Evolutionary conservation across 2,888 invertebrate species (phyloP).

Genomic region (Agonopterix arenella): DNA sequence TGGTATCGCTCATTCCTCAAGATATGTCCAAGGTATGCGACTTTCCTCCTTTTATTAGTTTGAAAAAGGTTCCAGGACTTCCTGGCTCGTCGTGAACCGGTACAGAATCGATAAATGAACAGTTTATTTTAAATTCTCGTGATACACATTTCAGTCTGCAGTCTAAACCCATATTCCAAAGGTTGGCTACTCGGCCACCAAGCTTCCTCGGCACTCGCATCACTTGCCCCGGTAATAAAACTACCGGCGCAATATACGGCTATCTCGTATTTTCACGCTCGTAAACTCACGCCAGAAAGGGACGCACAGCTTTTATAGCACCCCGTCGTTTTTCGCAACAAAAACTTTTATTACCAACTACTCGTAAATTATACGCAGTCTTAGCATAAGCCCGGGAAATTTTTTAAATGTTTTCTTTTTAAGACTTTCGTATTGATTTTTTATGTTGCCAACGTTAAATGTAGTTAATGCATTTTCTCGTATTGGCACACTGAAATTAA

Average conservation of each 20-base stretch:
- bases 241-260: conserved; percentile 57
- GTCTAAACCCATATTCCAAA: neutral
- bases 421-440: conserved; percentile 12
- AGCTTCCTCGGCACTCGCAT: conserved; percentile 26
- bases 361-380: conserved; percentile 69
- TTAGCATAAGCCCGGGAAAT: conserved; percentile 40
- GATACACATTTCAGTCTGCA: too few species aligned
- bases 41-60: too few species aligned
- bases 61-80: too few species aligned
- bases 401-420: conserved; percentile 29
- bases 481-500: too few species aligned
- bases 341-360: conserved; percentile 69
- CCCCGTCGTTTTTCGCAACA: conserved; percentile 63
- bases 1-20: too few species aligned
- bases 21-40: too few species aligned
- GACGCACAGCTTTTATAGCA: conserved; percentile 56
- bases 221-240: conserved; percentile 54
- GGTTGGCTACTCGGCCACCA: conserved; percentile 7
- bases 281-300: conserved; percentile 54
- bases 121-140: too few species aligned
- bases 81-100: too few species aligned
- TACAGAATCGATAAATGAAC: too few species aligned
- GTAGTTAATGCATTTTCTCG: neutral
- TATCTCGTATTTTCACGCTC: conserved; percentile 63
- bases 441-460: neutral